phyloP scores from a whole-genome alignment of 2,113 vertebrate genomes.

The Pangasianodon hypophthalmus region DNA sequence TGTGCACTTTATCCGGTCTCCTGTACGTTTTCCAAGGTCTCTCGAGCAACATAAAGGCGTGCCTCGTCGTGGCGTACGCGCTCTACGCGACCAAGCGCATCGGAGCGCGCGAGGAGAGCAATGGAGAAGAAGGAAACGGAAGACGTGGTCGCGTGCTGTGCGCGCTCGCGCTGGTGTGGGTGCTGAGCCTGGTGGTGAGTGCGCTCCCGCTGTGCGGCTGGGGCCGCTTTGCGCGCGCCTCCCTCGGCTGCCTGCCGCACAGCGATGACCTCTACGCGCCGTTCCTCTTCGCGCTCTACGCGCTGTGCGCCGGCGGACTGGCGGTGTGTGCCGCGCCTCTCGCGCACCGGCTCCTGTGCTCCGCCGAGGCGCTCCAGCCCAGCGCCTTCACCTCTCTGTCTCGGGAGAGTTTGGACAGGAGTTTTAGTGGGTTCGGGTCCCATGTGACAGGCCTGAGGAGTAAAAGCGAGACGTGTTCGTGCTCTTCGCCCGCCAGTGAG shows the following conservation, averaged over 20 bases:
- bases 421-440: slow-evolving; percentile 66
- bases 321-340: slow-evolving; percentile 81
- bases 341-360: slow-evolving; percentile 84
- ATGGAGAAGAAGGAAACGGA: slow-evolving; percentile 1
- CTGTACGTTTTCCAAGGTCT: slow-evolving; percentile 90
- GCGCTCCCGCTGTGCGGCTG: slow-evolving; percentile 86
- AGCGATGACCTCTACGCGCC: slow-evolving; percentile 78
- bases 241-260: slow-evolving; percentile 86
- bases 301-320: slow-evolving; percentile 79
- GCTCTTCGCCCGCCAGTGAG: slow-evolving; percentile 50
- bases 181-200: slow-evolving; percentile 81
- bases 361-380: slow-evolving; percentile 75
- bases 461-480: slow-evolving; percentile 56
- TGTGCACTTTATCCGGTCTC: slow-evolving; percentile 86
- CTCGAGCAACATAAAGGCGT: slow-evolving; percentile 90
- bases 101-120: slow-evolving; percentile 58
- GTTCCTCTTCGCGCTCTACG: slow-evolving; percentile 80
- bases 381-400: slow-evolving; percentile 68
- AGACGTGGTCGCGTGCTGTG: slow-evolving; percentile 63
- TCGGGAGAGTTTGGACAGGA: slow-evolving; percentile 71
- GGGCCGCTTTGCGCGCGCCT: slow-evolving; percentile 82
- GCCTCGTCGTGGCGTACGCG: slow-evolving; percentile 86
- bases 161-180: slow-evolving; percentile 81
- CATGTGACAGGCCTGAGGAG: slow-evolving; percentile 59
- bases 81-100: slow-evolving; percentile 79